Evolutionary conservation across 2,797 vertebrate species (phyloP).

Genomic region (Eutrigla gurnardus): DNA sequence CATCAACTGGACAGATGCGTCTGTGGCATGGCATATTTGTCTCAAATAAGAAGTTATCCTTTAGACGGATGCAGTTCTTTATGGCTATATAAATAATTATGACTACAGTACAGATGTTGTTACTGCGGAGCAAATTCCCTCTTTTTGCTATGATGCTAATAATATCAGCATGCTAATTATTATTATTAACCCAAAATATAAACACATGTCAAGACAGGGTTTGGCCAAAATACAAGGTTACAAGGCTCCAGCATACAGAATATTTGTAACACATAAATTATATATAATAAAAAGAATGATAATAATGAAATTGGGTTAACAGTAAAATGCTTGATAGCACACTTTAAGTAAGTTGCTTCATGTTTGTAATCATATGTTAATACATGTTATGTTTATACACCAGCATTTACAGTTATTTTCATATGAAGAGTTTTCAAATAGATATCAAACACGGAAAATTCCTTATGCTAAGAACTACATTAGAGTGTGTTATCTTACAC

Average conservation of each 20-base stretch:
- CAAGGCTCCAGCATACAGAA: neutral
- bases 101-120: conserved; percentile 39
- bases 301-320: no score
- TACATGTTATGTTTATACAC: neutral
- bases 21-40: conserved; percentile 67
- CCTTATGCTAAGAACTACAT: neutral
- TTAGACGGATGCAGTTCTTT: conserved; percentile 55
- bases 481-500: neutral
- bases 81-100: conserved; percentile 56
- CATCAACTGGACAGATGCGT: conserved; percentile 80
- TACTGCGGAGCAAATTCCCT: conserved; percentile 4
- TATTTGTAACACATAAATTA: neutral
- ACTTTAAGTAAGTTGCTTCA: neutral
- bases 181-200: conserved; percentile 2
- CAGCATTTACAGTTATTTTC: neutral
- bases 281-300: no score
- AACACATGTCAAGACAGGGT: conserved; percentile 3
- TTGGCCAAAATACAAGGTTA: neutral
- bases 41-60: conserved; percentile 63
- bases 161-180: conserved; percentile 30
- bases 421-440: neutral
- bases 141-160: conserved; percentile 31
- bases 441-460: neutral
- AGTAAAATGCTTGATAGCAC: neutral
- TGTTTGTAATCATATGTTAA: neutral